Evolutionary conservation across 2,888 invertebrate species (phyloP).

Genomic region (Criorhina ranunculi): DNA sequence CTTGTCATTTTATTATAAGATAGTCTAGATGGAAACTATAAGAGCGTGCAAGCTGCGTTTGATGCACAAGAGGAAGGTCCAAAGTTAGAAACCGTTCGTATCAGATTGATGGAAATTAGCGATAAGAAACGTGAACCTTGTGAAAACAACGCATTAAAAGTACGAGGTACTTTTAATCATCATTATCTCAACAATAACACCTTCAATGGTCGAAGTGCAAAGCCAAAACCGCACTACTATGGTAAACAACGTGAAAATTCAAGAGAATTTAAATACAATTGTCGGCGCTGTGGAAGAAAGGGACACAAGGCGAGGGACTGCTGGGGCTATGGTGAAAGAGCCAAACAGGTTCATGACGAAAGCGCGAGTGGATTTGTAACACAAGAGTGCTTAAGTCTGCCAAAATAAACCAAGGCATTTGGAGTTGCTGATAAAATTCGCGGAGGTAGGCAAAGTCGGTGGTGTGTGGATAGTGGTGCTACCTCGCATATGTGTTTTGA

Average conservation of each 20-base stretch:
- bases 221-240: no score
- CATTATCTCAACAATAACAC: conserved; percentile 2
- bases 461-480: conserved; percentile 16
- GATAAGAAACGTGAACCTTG: conserved; percentile 7
- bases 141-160: conserved; percentile 13
- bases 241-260: no score
- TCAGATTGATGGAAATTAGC: conserved; percentile 22
- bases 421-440: neutral
- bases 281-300: no score
- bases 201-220: no score
- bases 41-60: conserved; percentile 21
- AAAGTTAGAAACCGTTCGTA: neutral
- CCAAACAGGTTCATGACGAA: neutral
- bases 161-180: neutral
- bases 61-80: no score
- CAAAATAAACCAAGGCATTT: neutral
- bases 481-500: conserved; percentile 7
- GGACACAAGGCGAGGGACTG: no score
- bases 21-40: conserved; percentile 15
- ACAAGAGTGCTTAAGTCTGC: neutral
- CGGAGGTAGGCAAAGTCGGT: neutral
- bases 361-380: neutral
- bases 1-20: neutral
- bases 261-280: no score
- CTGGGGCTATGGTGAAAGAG: neutral